These are phyloP conservation scores for Oligia strigilis DNA, from an alignment of 2,888 invertebrate species.

Conservation along the genomic window DNA sequence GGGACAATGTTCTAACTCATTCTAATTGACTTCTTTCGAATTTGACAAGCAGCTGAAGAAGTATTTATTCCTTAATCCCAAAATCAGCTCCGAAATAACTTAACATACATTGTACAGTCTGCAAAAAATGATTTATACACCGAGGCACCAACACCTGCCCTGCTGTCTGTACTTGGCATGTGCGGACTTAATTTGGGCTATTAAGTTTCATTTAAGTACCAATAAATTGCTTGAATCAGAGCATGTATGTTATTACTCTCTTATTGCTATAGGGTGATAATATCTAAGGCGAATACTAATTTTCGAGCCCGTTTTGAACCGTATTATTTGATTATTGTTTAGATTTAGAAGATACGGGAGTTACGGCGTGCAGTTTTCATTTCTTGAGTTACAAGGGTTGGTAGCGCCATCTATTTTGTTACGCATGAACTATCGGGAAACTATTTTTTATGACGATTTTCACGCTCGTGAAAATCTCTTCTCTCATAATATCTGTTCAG, in stretches of 20 bases:
- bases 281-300: constrained; percentile 27
- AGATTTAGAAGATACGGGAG: background rate
- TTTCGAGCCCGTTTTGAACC: constrained; percentile 7
- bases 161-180: constrained; percentile 63
- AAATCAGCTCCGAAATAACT: constrained; percentile 41
- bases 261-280: constrained; percentile 51
- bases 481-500: too few relatives aligned
- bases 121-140: constrained; percentile 60
- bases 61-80: constrained; percentile 10
- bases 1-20: background rate
- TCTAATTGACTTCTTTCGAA: constrained; percentile 7
- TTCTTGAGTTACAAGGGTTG: background rate
- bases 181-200: constrained; percentile 59
- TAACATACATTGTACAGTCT: constrained; percentile 46
- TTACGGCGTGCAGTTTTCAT: background rate
- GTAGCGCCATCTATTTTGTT: constrained; percentile 47
- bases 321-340: constrained; percentile 37
- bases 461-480: too few relatives aligned
- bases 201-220: constrained; percentile 55
- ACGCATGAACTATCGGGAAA: constrained; percentile 10
- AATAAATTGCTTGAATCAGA: constrained; percentile 53
- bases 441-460: background rate
- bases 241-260: constrained; percentile 44
- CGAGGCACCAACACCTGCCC: constrained; percentile 59
- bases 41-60: constrained; percentile 46